Percentiles rank a stretch among this genome's conserved stretches.
Evolutionary conservation across 2,888 invertebrate species (phyloP).

Genomic region (Caenorhabditis macrosperma): DNA sequence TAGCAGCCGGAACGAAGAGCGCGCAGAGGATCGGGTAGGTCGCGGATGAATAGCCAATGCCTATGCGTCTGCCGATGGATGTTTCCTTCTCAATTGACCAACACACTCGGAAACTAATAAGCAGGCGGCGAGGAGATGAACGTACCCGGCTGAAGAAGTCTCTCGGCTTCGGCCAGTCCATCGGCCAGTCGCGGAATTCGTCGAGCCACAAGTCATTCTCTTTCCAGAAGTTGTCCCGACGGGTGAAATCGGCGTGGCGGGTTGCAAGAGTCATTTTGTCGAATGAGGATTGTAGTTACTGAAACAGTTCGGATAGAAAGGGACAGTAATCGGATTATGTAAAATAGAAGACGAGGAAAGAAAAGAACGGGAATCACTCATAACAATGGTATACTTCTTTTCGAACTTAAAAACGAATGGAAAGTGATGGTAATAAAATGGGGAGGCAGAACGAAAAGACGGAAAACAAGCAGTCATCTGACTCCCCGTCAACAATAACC

Average conservation of each 20-base stretch:
- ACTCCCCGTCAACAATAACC: conserved; percentile 1
- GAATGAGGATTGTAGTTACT: not conserved
- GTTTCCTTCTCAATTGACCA: conserved; percentile 37
- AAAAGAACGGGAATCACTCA: not conserved
- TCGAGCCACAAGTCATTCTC: conserved; percentile 69
- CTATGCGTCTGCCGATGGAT: conserved; percentile 13
- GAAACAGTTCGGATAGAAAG: not conserved
- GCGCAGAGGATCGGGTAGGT: conserved; percentile 45
- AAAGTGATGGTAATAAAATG: conserved; percentile 5
- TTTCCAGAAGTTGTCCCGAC: conserved; percentile 64
- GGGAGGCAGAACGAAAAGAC: conserved; percentile 1
- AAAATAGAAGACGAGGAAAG: conserved; percentile 3
- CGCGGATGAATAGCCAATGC: conserved; percentile 56
- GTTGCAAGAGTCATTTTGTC: conserved; percentile 64
- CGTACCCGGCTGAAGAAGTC: conserved; percentile 75
- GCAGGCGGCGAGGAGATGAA: conserved; percentile 2
- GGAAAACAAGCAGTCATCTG: conserved; percentile 13
- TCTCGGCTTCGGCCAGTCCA: conserved; percentile 76
- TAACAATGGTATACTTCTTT: not conserved
- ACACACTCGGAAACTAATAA: conserved; percentile 41
- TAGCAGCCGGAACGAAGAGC: conserved; percentile 45
- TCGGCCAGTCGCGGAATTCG: conserved; percentile 75
- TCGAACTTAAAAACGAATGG: not conserved
- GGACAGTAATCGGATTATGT: conserved; percentile 24
- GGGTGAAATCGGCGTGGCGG: conserved; percentile 57